These are phyloP conservation scores for Dasyornis broadbenti DNA, from an alignment of 2,113 vertebrate genomes.

Conservation along the genomic window DNA sequence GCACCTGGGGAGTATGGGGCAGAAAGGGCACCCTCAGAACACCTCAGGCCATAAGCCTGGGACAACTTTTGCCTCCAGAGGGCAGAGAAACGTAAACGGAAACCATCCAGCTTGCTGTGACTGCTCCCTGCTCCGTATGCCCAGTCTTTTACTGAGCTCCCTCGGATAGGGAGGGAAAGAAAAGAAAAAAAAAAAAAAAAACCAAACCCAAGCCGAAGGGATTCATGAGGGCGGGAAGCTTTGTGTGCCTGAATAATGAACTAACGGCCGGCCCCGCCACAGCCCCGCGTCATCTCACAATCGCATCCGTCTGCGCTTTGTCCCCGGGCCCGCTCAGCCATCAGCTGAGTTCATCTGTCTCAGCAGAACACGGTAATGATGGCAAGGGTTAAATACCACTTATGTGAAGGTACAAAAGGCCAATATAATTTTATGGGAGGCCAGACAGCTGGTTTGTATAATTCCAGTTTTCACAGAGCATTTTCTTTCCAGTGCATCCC, in stretches of 20 bases:
- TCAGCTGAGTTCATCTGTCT: conserved; percentile 38
- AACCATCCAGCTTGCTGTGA: background rate
- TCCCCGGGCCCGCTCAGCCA: conserved; percentile 33
- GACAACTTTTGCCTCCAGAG: background rate
- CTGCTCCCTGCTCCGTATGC: background rate
- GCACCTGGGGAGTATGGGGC: background rate
- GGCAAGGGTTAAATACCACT: conserved; percentile 52
- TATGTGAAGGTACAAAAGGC: conserved; percentile 44
- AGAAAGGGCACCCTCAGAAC: background rate
- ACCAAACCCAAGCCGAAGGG: background rate
- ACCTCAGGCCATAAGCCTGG: background rate
- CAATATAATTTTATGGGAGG: conserved; percentile 25
- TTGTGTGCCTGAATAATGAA: conserved; percentile 57
- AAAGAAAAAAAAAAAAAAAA: background rate
- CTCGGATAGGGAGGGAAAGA: background rate
- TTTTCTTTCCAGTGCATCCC: background rate
- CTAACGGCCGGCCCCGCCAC: conserved; percentile 30
- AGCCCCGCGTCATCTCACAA: conserved; percentile 1
- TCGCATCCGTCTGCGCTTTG: conserved; percentile 18
- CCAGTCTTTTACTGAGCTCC: background rate
- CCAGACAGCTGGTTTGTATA: conserved; percentile 49
- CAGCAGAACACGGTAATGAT: background rate
- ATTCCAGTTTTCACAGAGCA: background rate
- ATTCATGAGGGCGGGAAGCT: conserved; percentile 6
- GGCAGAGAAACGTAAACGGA: background rate